These are phyloP conservation scores for Panurus biarmicus DNA, from an alignment of 2,113 vertebrate genomes.

Conservation along the genomic window DNA sequence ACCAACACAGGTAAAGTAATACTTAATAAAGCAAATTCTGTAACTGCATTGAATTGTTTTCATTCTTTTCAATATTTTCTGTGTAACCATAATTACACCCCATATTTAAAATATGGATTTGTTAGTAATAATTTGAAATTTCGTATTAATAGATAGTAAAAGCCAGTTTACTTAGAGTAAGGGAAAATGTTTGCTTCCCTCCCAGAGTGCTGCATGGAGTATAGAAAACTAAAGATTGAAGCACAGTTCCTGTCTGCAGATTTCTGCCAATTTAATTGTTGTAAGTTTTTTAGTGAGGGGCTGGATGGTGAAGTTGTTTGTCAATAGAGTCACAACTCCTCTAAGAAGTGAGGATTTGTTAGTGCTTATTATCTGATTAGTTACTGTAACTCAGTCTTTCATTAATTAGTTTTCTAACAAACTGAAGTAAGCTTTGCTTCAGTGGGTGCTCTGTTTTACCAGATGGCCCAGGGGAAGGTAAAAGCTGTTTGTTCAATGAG, in stretches of 20 bases:
- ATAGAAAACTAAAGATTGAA: neutral
- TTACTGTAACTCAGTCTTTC: neutral
- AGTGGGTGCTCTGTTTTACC: neutral
- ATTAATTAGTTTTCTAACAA: neutral
- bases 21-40: neutral
- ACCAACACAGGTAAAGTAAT: neutral
- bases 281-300: accelerated
- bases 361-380: neutral
- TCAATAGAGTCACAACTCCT: neutral
- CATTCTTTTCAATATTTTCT: neutral
- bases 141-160: neutral
- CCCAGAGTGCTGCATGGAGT: neutral
- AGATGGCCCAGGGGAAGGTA: neutral
- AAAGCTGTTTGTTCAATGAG: neutral
- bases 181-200: neutral
- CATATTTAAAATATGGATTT: neutral
- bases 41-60: neutral
- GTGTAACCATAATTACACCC: neutral
- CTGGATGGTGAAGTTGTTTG: neutral
- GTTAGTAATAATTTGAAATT: neutral
- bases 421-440: neutral
- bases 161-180: neutral
- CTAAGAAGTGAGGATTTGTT: neutral
- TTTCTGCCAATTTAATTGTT: neutral
- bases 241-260: neutral